Evolutionary conservation across 2,797 vertebrate genomes (phyloP), one percentile per base, ranked within the genome.

Genomic region (Trichosurus vulpecula): DNA sequence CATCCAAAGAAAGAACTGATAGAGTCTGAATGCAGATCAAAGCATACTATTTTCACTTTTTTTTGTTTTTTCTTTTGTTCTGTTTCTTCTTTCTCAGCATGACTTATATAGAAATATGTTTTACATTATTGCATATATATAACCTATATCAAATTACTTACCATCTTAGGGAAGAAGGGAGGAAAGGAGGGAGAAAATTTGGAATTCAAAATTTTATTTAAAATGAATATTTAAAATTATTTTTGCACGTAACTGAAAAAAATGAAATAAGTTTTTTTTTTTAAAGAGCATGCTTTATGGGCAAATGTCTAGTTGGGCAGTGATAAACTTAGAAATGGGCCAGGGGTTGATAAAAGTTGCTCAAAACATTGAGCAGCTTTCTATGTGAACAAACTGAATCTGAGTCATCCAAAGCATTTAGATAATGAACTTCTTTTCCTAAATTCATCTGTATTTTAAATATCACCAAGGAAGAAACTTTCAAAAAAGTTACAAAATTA

Each of bases 401-500:
- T 19, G 61, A 91, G 29, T 91, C 41, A 16, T 22, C 54, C 41
- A 87, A 47, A 30, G 51, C 11, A 90, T 30, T 13, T 3, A 52
- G 35, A 61, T 31, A 41, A 0, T 0, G 14, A 93, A n/a, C 10
- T 5, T 54, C 47, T 19, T 53, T n/a, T 25, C 74, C 25, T 87
- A 27, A 47, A 87, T 47, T 87, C 27, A 47, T 30, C 25, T 81
- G 66, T 53, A 58, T 52, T 74, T 89, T 41, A 90, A 92, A 52
- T 52, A 41, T 41, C 51, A 54, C 52, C 30, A 87, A 54, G 30
- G 81, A 94, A 29, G 4, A 22, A 56, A 61, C 16, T 74, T 47
- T 41, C 81, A 12, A 57, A 55, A 57, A 55, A 52, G 41, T 92
- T 92, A 94, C 61, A 91, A 95, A 94, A 58, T 54, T 35, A 61